These are phyloP conservation scores for Netelia melanura DNA, from an alignment of 2,888 invertebrate genomes.

Conservation along the genomic window DNA sequence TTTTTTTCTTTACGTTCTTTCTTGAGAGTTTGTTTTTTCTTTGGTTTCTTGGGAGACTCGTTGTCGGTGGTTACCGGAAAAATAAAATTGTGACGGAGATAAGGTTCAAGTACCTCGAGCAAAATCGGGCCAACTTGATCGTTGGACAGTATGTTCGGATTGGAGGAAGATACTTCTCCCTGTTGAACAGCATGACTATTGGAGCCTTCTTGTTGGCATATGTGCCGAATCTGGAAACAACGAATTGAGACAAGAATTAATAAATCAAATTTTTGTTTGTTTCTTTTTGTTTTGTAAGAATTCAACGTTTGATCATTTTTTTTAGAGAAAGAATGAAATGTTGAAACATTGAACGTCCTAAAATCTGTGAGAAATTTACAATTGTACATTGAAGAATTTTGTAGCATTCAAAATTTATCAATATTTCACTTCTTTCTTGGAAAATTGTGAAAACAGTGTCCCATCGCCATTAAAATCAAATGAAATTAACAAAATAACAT, in stretches of 20 bases:
- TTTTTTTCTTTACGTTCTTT: too few relatives aligned
- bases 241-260: neutral
- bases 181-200: constrained; percentile 93
- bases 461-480: too few relatives aligned
- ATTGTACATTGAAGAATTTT: too few relatives aligned
- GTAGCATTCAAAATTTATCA: too few relatives aligned
- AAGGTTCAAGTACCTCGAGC: constrained; percentile 87
- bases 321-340: too few relatives aligned
- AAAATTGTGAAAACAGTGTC: too few relatives aligned
- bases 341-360: too few relatives aligned
- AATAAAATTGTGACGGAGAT: neutral
- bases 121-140: constrained; percentile 90
- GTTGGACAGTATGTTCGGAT: constrained; percentile 91
- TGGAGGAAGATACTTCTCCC: constrained; percentile 97
- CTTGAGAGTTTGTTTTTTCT: neutral
- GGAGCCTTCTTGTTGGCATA: constrained; percentile 87
- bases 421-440: too few relatives aligned
- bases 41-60: neutral
- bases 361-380: too few relatives aligned
- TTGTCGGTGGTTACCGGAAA: neutral
- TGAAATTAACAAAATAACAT: too few relatives aligned
- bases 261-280: neutral
- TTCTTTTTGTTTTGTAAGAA: neutral
- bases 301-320: too few relatives aligned
- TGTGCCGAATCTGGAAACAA: constrained; percentile 89